These are phyloP conservation scores for Leucoraja ocellata DNA, from an alignment of 2,797 vertebrate species.

Conservation along the genomic window DNA sequence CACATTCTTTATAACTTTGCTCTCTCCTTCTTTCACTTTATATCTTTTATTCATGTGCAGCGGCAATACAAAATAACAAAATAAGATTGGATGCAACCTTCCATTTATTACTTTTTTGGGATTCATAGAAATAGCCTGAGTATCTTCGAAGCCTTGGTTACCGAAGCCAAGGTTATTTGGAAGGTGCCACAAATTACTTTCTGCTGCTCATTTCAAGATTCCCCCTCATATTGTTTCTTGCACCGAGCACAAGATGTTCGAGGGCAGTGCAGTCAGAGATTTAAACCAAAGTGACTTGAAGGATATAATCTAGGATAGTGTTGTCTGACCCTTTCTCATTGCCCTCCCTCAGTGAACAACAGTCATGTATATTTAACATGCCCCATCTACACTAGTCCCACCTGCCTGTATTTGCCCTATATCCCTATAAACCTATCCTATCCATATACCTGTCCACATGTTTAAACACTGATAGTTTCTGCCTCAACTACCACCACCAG, in stretches of 20 bases:
- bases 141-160: neutral
- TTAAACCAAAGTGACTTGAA: neutral
- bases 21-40: neutral
- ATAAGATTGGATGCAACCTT: slow-evolving; percentile 12
- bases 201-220: neutral
- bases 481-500: too few species aligned
- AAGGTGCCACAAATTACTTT: neutral
- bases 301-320: neutral
- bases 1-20: neutral
- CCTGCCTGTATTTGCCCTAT: too few species aligned
- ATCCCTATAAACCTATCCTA: too few species aligned
- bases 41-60: slow-evolving; percentile 26
- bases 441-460: too few species aligned
- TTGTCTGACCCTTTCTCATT: neutral
- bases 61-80: neutral
- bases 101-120: slow-evolving; percentile 9
- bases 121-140: neutral
- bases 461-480: too few species aligned
- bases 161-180: neutral
- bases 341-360: neutral
- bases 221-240: neutral
- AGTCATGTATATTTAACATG: neutral
- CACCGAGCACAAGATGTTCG: neutral
- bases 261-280: neutral
- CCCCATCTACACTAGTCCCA: too few species aligned